Evolutionary conservation across 1,140 invertebrate genomes (phyloP).

Genomic region (Drosophila equinoxialis): DNA sequence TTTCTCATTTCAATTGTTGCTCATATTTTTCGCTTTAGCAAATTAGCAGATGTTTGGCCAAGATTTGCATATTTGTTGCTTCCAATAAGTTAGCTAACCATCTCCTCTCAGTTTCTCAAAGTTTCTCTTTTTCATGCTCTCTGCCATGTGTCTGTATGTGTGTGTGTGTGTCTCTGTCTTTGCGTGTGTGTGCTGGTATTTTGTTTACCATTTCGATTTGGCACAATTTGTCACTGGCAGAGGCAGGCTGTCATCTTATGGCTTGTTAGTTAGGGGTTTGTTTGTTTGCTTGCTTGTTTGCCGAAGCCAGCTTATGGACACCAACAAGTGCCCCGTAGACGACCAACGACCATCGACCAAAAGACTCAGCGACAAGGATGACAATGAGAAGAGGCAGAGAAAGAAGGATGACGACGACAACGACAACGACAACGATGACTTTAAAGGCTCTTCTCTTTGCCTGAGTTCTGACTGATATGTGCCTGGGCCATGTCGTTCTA

Average conservation of each 20-base stretch:
- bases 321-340: conserved; percentile 66
- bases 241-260: conserved; percentile 74
- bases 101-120: background rate
- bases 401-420: conserved; percentile 26
- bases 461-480: conserved; percentile 68
- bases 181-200: conserved; percentile 33
- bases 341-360: conserved; percentile 34
- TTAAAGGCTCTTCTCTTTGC: conserved; percentile 41
- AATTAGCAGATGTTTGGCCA: conserved; percentile 71
- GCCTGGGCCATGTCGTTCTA: conserved; percentile 56
- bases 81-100: conserved; percentile 19
- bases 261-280: conserved; percentile 77
- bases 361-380: conserved; percentile 9
- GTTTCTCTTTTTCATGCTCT: background rate
- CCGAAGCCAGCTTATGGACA: conserved; percentile 76
- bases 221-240: conserved; percentile 77
- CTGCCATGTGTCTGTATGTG: background rate
- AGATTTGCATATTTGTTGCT: conserved; percentile 73
- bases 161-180: background rate
- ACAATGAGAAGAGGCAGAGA: conserved; percentile 19
- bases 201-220: conserved; percentile 80
- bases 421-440: conserved; percentile 1
- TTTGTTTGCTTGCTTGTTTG: conserved; percentile 66
- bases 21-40: conserved; percentile 66
- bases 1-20: conserved; percentile 57